These are phyloP conservation scores for Diadromus collaris DNA, from an alignment of 2,888 invertebrate species.

Conservation along the genomic window DNA sequence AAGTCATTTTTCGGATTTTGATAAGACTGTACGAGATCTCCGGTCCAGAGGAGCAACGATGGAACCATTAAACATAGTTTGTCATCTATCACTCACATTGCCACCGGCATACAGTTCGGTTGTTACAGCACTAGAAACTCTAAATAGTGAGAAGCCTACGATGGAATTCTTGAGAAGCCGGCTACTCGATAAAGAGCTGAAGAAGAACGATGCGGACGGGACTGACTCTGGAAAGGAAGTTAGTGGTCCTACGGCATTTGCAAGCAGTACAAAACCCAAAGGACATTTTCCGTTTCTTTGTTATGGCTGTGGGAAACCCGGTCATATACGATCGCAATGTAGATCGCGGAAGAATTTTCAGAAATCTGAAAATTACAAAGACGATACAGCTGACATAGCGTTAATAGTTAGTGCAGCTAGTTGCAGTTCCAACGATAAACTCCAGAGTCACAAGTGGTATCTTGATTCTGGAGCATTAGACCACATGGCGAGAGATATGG, in stretches of 20 bases:
- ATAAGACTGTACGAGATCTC: slow-evolving; percentile 63
- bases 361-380: background rate
- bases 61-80: slow-evolving; percentile 61
- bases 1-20: slow-evolving; percentile 63
- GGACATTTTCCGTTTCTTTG: slow-evolving; percentile 15
- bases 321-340: slow-evolving; percentile 33
- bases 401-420: slow-evolving; percentile 10
- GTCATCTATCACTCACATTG: slow-evolving; percentile 64
- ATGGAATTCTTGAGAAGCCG: background rate
- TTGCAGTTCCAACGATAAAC: background rate
- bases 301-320: slow-evolving; percentile 27
- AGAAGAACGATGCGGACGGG: background rate
- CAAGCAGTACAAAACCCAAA: no score
- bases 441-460: background rate
- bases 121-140: slow-evolving; percentile 60
- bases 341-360: background rate
- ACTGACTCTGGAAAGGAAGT: no score
- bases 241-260: no score
- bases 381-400: slow-evolving; percentile 1
- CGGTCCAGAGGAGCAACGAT: slow-evolving; percentile 62
- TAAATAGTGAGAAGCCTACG: slow-evolving; percentile 33
- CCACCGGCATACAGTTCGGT: slow-evolving; percentile 63
- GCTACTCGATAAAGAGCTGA: background rate
- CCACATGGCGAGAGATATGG: background rate
- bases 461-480: background rate